Base-by-base conservation (phyloP, 30 jellyfish, hydroid and myxozoan species). In the Aurelia aurita complex sp. Pacific region DNA sequence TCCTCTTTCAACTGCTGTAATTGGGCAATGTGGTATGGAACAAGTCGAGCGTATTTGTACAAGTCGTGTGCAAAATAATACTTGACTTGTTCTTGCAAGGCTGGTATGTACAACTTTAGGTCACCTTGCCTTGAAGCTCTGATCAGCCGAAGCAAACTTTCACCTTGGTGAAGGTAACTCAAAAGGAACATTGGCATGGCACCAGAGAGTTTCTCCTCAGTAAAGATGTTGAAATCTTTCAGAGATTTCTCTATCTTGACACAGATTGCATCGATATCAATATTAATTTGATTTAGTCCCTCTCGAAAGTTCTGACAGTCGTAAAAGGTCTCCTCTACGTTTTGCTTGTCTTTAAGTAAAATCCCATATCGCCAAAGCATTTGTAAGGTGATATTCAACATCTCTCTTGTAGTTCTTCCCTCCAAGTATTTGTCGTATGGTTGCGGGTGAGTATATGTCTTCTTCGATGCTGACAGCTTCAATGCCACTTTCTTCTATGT, bases 41-140 rank as follows among this genome's bases (percentile, higher is more conserved):
- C 87, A 55, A 12, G 51, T 34, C 43, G 35, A 54, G 87, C 64
- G 61, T 77, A 77, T 63, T 77, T 77, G 78, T 77, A 77, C 78
- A 61, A n/a, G 63, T 77, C 87, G 34, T 77, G 87, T 35, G 83
- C 83, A 60, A 77, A 77, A 63, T 77, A 77, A 63, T 77, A 64
- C 66, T 77, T 64, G 29, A 77, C 87, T 23, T 77, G 87, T 17
- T 73, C 83, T 73, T 73, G 70, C 29, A 23, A 23, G 29, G 29
- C 29, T 23, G 29, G 29, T 23, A 23, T 23, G 29, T 23, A 23
- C 29, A 77, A 79, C 18, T 57, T 8, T 64, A 33, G 43, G 55
- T 64, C 76, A 77, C 79, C 35, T 77, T 77, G 77, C n/a, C 87
- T 35, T 16, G 78, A 11, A 19, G 87, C 87, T 77, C 87, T 77